Conservation (phyloP, 1,140 invertebrate species). For the Acromyrmex echinatior region DNA sequence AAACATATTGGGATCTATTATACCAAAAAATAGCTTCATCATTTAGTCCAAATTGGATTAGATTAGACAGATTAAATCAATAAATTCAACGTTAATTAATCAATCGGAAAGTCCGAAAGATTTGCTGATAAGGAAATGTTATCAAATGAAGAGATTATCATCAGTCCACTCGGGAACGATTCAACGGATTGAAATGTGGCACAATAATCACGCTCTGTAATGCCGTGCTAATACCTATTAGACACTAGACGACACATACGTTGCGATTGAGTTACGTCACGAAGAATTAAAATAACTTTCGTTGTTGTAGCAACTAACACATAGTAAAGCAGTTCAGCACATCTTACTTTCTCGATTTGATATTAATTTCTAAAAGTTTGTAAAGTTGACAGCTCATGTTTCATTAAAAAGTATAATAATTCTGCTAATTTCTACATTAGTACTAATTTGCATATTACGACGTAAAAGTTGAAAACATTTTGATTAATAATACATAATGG, state of each 20-base stretch:
- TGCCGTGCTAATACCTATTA: slow-evolving; percentile 63
- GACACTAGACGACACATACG: slow-evolving; percentile 65
- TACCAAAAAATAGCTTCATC: not conserved
- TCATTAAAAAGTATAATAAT: too few species aligned
- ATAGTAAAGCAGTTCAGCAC: not conserved
- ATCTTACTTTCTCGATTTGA: not conserved
- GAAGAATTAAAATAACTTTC: slow-evolving; percentile 68
- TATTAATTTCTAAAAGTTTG: not conserved
- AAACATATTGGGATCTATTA: not conserved
- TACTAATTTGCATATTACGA: not conserved
- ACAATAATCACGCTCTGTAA: slow-evolving; percentile 64
- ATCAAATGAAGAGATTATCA: slow-evolving; percentile 68
- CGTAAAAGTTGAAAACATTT: not conserved
- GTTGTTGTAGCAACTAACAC: not conserved
- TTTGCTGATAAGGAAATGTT: slow-evolving; percentile 58
- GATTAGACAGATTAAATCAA: not conserved
- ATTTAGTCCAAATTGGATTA: slow-evolving; percentile 10
- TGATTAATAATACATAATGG: not conserved
- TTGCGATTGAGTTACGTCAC: slow-evolving; percentile 66
- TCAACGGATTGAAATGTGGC: slow-evolving; percentile 53
- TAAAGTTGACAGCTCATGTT: too few species aligned
- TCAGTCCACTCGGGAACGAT: slow-evolving; percentile 49
- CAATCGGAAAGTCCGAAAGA: not conserved
- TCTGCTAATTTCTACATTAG: too few species aligned
- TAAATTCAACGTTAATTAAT: slow-evolving; percentile 19